phyloP scores from a whole-genome alignment of 2,113 vertebrate species.

The Lepisosteus oculatus region DNA sequence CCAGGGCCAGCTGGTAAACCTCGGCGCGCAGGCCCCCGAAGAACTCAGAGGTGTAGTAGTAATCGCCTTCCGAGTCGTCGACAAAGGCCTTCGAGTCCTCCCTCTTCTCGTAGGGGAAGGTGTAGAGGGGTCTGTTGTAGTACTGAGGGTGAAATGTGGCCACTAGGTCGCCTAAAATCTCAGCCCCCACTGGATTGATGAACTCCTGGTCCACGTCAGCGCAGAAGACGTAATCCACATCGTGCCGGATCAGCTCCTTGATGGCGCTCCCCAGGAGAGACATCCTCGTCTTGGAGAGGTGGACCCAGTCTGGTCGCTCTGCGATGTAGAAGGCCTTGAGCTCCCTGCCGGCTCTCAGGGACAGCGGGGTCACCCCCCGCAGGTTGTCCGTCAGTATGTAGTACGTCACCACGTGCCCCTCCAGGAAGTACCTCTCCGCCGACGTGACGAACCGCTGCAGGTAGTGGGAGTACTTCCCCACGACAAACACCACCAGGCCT shows the following conservation, averaged over 20 bases:
- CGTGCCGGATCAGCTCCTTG: conserved; percentile 28
- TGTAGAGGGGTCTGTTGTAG: conserved; percentile 38
- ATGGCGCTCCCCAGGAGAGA: conserved; percentile 49
- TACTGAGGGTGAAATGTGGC: conserved; percentile 61
- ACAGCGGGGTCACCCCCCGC: conserved; percentile 37
- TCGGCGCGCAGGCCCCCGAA: conserved; percentile 58
- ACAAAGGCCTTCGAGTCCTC: conserved; percentile 53
- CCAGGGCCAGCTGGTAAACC: conserved; percentile 48
- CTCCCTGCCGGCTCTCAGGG: conserved; percentile 46
- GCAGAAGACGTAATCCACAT: conserved; percentile 65
- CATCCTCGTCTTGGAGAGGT: conserved; percentile 54
- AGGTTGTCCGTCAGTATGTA: conserved; percentile 70
- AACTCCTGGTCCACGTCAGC: conserved; percentile 67
- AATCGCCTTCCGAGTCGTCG: conserved; percentile 56
- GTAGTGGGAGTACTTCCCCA: conserved; percentile 64
- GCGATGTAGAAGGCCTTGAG: conserved; percentile 52
- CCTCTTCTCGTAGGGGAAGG: conserved; percentile 52
- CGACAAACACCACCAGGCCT: conserved; percentile 61
- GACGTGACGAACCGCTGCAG: conserved; percentile 56
- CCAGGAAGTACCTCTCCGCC: conserved; percentile 64
- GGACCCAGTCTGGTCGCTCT: conserved; percentile 58
- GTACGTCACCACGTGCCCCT: conserved; percentile 60
- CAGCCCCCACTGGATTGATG: conserved; percentile 54
- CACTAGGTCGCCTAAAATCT: conserved; percentile 62
- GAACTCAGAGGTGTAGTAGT: conserved; percentile 69